Percentiles rank a stretch among this genome's conserved stretches.
Conservation (phyloP, 2,888 invertebrate genomes). For the Gasteruption jaculator region DNA sequence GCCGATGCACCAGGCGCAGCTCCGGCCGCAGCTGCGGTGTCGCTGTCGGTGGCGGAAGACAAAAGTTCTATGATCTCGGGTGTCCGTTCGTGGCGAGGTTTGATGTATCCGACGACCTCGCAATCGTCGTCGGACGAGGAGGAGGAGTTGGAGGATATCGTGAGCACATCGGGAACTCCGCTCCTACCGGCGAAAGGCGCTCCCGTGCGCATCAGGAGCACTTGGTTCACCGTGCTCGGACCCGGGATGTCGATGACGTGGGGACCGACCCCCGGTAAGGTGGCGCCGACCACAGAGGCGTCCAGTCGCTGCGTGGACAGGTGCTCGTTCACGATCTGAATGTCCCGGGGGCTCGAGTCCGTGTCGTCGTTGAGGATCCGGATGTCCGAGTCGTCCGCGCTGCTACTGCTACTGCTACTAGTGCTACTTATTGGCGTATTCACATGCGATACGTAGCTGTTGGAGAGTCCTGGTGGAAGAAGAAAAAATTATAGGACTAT, state of each 20-base stretch:
- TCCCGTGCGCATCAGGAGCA: slow-evolving; percentile 28
- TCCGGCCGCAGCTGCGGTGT: slow-evolving; percentile 27
- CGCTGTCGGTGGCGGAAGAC: slow-evolving; percentile 51
- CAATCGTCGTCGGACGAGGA: slow-evolving; percentile 57
- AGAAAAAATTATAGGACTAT: not conserved
- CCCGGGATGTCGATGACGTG: slow-evolving; percentile 34
- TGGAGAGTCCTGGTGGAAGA: slow-evolving; percentile 28
- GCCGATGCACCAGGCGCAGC: slow-evolving; percentile 14
- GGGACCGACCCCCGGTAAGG: slow-evolving; percentile 28
- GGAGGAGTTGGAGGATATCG: slow-evolving; percentile 40
- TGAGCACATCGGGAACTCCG: slow-evolving; percentile 32
- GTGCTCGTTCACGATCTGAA: too few species aligned
- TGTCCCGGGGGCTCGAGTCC: slow-evolving; percentile 27
- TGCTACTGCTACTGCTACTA: slow-evolving; percentile 28
- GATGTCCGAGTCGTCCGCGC: slow-evolving; percentile 39
- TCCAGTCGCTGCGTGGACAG: slow-evolving; percentile 4
- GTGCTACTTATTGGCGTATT: slow-evolving; percentile 30
- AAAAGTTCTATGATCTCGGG: slow-evolving; percentile 62
- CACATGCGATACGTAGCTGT: slow-evolving; percentile 30
- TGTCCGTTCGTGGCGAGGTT: slow-evolving; percentile 64
- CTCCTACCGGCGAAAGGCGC: too few species aligned
- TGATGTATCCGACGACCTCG: slow-evolving; percentile 63
- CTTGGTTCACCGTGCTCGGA: slow-evolving; percentile 37
- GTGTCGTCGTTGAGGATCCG: slow-evolving; percentile 34
- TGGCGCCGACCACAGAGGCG: slow-evolving; percentile 19